phyloP scores from a whole-genome alignment of 2,113 vertebrate genomes.

The Apus apus region DNA sequence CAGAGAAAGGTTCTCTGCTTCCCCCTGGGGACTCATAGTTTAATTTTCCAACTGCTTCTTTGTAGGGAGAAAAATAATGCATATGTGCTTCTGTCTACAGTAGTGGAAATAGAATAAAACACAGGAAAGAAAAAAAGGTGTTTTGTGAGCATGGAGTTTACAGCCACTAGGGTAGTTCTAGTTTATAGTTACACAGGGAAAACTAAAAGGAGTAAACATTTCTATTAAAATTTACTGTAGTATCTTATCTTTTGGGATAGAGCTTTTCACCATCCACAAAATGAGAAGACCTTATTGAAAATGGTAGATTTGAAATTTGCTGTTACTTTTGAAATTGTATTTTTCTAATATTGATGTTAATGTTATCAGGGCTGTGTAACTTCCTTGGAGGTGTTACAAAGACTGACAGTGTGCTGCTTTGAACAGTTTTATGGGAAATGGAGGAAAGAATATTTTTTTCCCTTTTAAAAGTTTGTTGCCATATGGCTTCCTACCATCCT shows the following conservation, averaged over 20 bases:
- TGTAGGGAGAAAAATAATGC: not conserved
- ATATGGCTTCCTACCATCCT: not conserved
- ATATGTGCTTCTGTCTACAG: not conserved
- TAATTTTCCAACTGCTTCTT: conserved; percentile 9
- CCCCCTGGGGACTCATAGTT: not conserved
- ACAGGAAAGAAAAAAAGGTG: not conserved
- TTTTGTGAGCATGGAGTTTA: not conserved
- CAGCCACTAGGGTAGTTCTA: not conserved
- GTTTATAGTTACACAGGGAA: not conserved
- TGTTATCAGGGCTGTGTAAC: not conserved
- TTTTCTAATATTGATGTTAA: not conserved
- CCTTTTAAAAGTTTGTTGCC: not conserved
- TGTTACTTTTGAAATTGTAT: not conserved
- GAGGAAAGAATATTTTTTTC: not conserved
- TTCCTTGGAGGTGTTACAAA: not conserved
- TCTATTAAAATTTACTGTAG: not conserved
- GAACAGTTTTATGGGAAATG: not conserved
- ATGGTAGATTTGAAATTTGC: not conserved
- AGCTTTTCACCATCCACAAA: not conserved
- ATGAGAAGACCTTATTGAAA: not conserved
- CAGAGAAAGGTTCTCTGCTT: not conserved
- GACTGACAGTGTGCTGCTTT: not conserved
- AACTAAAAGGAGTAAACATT: not conserved
- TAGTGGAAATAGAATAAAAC: not conserved
- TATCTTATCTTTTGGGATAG: not conserved